Evolutionary conservation across 37 sponge, comb jelly and placozoan species (phyloP), one percentile per base, ranked within the genome.

Genomic region (Amphimedon queenslandica): DNA sequence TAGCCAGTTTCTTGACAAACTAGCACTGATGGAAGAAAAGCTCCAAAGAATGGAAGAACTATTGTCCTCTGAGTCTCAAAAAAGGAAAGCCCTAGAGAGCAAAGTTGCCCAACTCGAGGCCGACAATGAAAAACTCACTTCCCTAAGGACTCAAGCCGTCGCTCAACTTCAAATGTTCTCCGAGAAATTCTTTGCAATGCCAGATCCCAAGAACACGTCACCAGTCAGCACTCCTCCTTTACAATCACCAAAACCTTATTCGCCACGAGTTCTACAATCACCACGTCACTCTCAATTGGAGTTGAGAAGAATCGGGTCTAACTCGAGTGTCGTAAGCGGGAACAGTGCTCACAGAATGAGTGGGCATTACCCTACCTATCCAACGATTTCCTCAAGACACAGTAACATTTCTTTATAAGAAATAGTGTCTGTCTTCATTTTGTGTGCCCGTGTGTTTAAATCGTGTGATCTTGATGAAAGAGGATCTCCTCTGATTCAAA

Each of bases 141-240:
- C 40, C 6, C 39, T 30, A 10, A 60, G 83, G 27, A 25, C 42
- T n/a, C 40, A 73, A 4, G 88, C 88, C 3, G 69, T 58, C 4
- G 40, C 78, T 24, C 83, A 77, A 28, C 79, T 88, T 20, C 88
- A 88, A 47, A 58, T 63, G 4, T 88, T 88, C 63, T 72, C 78
- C 6, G 77, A 84, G 24, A 77, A 71, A 38, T 84, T 84, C 32
- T 84, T 71, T 28, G 77, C 77, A 3, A 66, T 39, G 34, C 58
- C 57, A 25, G 77, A 84, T 23, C 57, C 71, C 24, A 65, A 47
- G 20, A 38, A 37, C 0, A 67, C 74, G 1, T 40, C 61, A 28
- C 38, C 56, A 58, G 61, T 60, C 5, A 6, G 21, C 61, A 60
- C 61, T n/a, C 21, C 27, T 5, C 61, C 61, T 25, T n/a, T n/a